Evolutionary conservation across 2,888 invertebrate genomes (phyloP), one percentile per base, ranked within the genome.

Genomic region (Patella ulyssiponensis): DNA sequence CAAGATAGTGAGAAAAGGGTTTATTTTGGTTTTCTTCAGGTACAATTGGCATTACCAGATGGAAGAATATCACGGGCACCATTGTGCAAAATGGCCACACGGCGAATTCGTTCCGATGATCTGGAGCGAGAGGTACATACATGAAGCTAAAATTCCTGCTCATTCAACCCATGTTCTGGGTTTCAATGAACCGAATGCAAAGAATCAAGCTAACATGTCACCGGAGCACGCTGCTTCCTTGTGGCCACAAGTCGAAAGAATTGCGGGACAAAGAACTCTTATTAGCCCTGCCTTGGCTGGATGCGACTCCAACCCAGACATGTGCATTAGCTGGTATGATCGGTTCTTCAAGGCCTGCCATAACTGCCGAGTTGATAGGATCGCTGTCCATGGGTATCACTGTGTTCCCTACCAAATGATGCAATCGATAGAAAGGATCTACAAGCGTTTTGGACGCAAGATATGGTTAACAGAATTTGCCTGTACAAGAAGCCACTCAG

Each of bases 381-480:
- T 74, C 20, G 74, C 74, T 11, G 69, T 74, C 33, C 74, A 74
- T 69, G 51, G 44, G 51, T 74, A 74, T 51, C 58, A 58, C 17
- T 74, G 74, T 51, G 74, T 58, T 33, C 20, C 69, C 3, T 58
- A 74, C 14, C 51, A 74, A 33, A 51, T 64, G 20, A 54, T 74
- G 58, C 64, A 69, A 3, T 74, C 69, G 20, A 51, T 74, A 44
- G 71, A 58, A 64, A 76, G 27, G 3, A 51, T 80, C 15, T 77
- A 64, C 20, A 12, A 74, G 2, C 75, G 75, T 53, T 80, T 77
- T 71, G 69, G 75, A 20, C 78, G 78, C 71, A 73, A 58, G 23
- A 54, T 80, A 23, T 80, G 80, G 80, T 71, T 80, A 64, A 80
- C 80, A 44, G 79, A 81, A 71, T 81, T 81, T 56, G 77, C 77